Evolutionary conservation across 1,140 invertebrate genomes (phyloP), one percentile per base, ranked within the genome.

Genomic region (Drosophila parabipectinata): DNA sequence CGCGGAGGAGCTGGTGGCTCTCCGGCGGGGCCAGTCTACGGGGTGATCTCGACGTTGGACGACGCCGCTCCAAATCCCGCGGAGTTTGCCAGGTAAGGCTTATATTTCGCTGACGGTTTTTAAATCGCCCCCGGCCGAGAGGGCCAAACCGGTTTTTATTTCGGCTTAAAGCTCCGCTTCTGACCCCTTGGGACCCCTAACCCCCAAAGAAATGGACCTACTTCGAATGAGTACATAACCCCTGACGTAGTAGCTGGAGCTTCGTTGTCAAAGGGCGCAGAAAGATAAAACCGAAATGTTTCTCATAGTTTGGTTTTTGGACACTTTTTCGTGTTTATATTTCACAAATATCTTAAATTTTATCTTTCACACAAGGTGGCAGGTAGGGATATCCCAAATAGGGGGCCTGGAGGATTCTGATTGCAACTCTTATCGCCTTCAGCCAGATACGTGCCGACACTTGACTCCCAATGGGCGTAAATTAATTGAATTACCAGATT

Each of bases 41-140:
- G 67, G 50, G 79, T 73, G 79, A 74, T 88, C 54, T 83, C 83
- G 39, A 71, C 84, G 61, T 63, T 71, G 59, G 73, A 88, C 51
- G 79, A 87, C 74, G 45, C 66, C 30, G 52, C 60, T 60, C 41
- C 50, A 10, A 47, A 26, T 30, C 41, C 58, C 34, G 52, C 63
- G 41, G 47, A 73, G 53, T 83, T 69, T 37, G 59, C 45, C 79
- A 83, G 62, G 83, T 85, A 54, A 79, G 56, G 12, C 18, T 37
- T 4, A 12, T 12, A 37, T 37, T 12, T 37, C 24, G 47, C 50
- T 53, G 34, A 32, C 14, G 39, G n/a, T 44, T 37, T 39, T 26
- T 26, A 4, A 26, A 4, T 2, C 26, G 44, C 44, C 44, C 9
- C 15, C 3, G 15, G 30, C 24, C 7, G n/a, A 28, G 9, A 18